Evolutionary conservation across 1,140 invertebrate species (phyloP).

Genomic region (Papilio helenus): DNA sequence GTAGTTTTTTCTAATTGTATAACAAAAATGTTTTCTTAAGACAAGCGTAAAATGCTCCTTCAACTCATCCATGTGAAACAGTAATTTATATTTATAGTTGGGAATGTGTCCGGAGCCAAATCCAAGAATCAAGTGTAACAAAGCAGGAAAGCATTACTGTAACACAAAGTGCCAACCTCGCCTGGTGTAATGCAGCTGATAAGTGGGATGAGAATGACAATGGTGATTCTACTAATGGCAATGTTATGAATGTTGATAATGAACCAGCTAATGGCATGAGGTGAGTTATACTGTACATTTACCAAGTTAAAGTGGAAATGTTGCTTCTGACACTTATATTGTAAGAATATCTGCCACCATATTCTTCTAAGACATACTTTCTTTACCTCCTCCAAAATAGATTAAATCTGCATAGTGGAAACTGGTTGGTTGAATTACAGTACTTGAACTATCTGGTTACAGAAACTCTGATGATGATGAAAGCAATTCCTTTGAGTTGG

Average conservation of each 20-base stretch:
- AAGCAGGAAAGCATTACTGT: slow-evolving; percentile 57
- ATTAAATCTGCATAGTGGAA: no score
- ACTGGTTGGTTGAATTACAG: background rate
- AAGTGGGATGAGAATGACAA: slow-evolving; percentile 81
- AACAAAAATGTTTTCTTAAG: no score
- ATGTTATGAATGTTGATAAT: slow-evolving; percentile 74
- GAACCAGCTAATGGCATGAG: slow-evolving; percentile 60
- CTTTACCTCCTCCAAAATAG: no score
- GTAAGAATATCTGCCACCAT: no score
- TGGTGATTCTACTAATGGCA: slow-evolving; percentile 73
- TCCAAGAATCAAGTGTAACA: slow-evolving; percentile 59
- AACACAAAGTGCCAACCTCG: slow-evolving; percentile 60
- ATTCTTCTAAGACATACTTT: no score
- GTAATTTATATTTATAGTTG: slow-evolving; percentile 54
- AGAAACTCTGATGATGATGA: slow-evolving; percentile 78
- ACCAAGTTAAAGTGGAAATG: no score
- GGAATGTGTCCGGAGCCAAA: slow-evolving; percentile 72
- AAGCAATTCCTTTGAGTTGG: slow-evolving; percentile 74
- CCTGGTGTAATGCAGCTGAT: slow-evolving; percentile 73
- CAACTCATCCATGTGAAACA: no score
- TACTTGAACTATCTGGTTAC: slow-evolving; percentile 14
- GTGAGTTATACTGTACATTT: slow-evolving; percentile 43
- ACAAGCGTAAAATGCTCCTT: no score
- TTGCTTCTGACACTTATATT: no score
- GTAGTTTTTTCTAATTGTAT: no score